Percentiles rank a stretch among this genome's conserved stretches.
Conservation (phyloP, 2,797 vertebrate genomes). For the Coilia nasus region DNA sequence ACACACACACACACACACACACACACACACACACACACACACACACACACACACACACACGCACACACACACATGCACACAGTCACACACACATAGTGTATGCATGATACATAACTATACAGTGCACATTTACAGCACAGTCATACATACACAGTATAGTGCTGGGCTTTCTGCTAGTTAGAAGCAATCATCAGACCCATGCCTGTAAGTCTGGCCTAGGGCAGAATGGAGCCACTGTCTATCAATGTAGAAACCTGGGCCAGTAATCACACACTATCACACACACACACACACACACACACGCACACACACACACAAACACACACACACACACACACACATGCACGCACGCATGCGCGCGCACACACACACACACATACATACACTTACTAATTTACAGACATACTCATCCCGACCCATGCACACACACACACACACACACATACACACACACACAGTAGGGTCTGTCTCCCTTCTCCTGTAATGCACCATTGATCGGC, state of each 20-base stretch:
- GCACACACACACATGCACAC: too few species aligned
- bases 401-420: slow-evolving; percentile 37
- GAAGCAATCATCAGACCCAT: slow-evolving; percentile 5
- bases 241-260: not conserved
- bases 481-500: slow-evolving; percentile 13
- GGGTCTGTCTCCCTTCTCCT: not conserved
- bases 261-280: not conserved
- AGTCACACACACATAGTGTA: too few species aligned
- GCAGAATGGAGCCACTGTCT: slow-evolving; percentile 1
- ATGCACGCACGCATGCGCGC: slow-evolving; percentile 37
- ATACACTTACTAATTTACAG: not conserved
- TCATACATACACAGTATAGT: not conserved
- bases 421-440: slow-evolving; percentile 37
- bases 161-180: not conserved
- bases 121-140: not conserved
- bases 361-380: not conserved
- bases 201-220: not conserved
- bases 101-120: too few species aligned
- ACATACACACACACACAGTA: not conserved
- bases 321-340: slow-evolving; percentile 16
- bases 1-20: not conserved
- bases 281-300: not conserved
- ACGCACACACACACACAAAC: not conserved
- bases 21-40: not conserved
- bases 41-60: not conserved